A percentile compares a stretch with the other conserved stretches of the same genome.
Evolutionary conservation across 2,113 vertebrate species (phyloP).

Genomic region (Caracal caracal): DNA sequence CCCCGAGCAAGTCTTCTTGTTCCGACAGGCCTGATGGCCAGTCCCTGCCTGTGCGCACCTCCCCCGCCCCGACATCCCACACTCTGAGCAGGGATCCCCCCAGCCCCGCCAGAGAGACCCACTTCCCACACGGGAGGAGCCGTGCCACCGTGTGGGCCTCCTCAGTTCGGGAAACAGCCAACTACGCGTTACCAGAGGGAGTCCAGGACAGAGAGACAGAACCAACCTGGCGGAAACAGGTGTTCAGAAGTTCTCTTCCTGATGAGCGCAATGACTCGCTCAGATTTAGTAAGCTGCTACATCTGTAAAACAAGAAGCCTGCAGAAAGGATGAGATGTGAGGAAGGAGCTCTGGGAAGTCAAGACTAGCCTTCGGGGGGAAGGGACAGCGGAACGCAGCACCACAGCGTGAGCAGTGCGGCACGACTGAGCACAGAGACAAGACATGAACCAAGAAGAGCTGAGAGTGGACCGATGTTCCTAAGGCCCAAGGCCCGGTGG

Average conservation of each 20-base stretch:
- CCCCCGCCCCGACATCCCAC: neutral
- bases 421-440: neutral
- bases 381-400: neutral
- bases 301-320: neutral
- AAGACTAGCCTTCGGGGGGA: no score
- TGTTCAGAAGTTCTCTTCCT: no score
- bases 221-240: neutral
- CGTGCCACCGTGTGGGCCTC: neutral
- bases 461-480: neutral
- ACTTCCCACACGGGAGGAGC: neutral
- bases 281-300: neutral
- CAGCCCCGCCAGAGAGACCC: neutral
- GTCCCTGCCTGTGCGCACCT: no score
- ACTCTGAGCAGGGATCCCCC: neutral
- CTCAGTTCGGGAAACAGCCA: neutral
- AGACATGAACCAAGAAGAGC: fast-evolving
- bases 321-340: neutral
- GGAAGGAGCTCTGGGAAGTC: neutral
- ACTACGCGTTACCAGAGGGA: neutral
- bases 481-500: neutral
- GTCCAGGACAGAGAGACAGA: neutral
- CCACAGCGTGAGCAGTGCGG: fast-evolving
- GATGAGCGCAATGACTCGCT: neutral
- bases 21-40: no score
- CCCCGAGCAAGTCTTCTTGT: fast-evolving